These are phyloP conservation scores for Drosophila monieri DNA, from an alignment of 2,888 invertebrate species.

Conservation along the genomic window DNA sequence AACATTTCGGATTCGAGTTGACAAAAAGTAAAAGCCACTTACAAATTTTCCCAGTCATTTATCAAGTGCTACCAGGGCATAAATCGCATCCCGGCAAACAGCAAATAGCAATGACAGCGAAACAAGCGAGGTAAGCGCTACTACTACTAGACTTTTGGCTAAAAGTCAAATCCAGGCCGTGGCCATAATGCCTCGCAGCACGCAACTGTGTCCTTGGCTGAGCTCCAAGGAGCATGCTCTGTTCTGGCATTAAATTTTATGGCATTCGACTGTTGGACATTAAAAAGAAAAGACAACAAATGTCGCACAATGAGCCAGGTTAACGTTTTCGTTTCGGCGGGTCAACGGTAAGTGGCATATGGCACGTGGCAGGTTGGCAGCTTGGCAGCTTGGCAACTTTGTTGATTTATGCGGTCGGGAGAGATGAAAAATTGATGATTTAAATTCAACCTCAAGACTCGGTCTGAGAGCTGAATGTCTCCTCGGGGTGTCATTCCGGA, in stretches of 20 bases:
- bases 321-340: slow-evolving; percentile 16
- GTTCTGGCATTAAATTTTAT: slow-evolving; percentile 69
- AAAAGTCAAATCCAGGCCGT: slow-evolving; percentile 46
- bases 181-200: slow-evolving; percentile 54
- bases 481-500: slow-evolving; percentile 21
- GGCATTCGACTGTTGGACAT: slow-evolving; percentile 64
- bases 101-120: slow-evolving; percentile 72
- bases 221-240: slow-evolving; percentile 1
- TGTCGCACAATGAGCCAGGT: slow-evolving; percentile 45
- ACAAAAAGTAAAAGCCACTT: slow-evolving; percentile 51
- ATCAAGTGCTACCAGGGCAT: slow-evolving; percentile 66
- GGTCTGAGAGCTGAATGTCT: slow-evolving; percentile 5
- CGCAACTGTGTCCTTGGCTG: slow-evolving; percentile 50
- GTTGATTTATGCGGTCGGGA: slow-evolving; percentile 65
- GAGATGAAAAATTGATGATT: slow-evolving; percentile 69
- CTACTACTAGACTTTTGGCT: slow-evolving; percentile 29
- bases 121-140: slow-evolving; percentile 42
- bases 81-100: slow-evolving; percentile 71
- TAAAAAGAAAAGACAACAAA: slow-evolving; percentile 72
- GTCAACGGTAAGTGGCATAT: slow-evolving; percentile 24
- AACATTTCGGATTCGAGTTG: slow-evolving; percentile 37
- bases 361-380: slow-evolving; percentile 41
- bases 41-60: slow-evolving; percentile 69
- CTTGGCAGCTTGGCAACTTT: slow-evolving; percentile 14
- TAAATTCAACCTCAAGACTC: slow-evolving; percentile 38